Conservation (phyloP, 92 coral and sea anemone species). For the Parazoanthus atlanticus region DNA sequence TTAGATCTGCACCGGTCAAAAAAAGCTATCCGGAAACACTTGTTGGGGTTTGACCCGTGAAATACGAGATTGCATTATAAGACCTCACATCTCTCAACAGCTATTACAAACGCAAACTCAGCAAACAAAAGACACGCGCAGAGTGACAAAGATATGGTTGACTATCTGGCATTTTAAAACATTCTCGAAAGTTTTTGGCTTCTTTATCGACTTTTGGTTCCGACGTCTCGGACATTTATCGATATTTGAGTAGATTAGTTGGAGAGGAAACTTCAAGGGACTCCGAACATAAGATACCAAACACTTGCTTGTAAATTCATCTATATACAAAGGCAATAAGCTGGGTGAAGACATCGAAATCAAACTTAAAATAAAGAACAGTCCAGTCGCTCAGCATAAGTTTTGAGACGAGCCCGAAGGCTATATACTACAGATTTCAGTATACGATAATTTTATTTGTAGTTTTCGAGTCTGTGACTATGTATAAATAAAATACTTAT, state of each 20-base stretch:
- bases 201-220: constrained; percentile 12
- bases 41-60: neutral
- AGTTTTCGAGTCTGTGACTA: neutral
- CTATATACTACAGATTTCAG: neutral
- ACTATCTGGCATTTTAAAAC: neutral
- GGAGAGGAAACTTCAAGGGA: neutral
- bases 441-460: too few species aligned
- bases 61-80: constrained; percentile 7
- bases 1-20: neutral
- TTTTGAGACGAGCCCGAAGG: neutral
- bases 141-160: neutral
- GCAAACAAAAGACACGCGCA: constrained; percentile 22
- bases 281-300: neutral
- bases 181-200: constrained; percentile 16
- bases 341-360: neutral
- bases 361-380: neutral
- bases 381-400: neutral
- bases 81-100: constrained; percentile 15
- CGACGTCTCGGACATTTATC: neutral
- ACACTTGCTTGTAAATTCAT: constrained; percentile 4
- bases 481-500: too few species aligned
- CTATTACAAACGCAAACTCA: neutral
- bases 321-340: neutral
- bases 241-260: neutral
- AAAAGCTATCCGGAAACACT: neutral